Evolutionary conservation across 53 echinoderm and acorn worm species (phyloP), one percentile per base, ranked within the genome.

Genomic region (Paracentrotus lividus): DNA sequence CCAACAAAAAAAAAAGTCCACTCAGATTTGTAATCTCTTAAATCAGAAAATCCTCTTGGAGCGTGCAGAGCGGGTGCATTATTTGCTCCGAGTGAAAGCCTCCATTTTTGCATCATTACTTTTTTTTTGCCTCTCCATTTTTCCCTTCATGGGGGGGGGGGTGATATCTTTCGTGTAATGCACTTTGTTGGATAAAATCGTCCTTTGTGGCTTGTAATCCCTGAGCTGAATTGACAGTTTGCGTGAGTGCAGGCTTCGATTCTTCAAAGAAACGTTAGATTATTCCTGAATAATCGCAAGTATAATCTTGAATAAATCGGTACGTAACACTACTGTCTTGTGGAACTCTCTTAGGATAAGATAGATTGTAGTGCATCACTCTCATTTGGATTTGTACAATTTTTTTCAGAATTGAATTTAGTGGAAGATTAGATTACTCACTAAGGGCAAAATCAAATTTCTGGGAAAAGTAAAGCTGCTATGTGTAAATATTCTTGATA

Each of bases 1-100:
- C 47, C 44, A 21, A 33, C 5, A 16, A 5, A 65, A 72, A 42
- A 44, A 81, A 89, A 89, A 61, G 45, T 75, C 68, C 72, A 90
- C 75, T 72, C 75, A 90, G 90, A 89, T 89, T 89, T 89, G 89
- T 90, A 90, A 90, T 90, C 90, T 90, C 90, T 72, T 90, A 90
- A 90, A 90, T 90, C 90, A 90, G 90, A 69, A 90, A 90, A 90
- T 90, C 72, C 90, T 49, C 52, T 90, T 72, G 72, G 33, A 90
- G 72, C 72, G 90, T 89, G 89, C 89, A 43, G 55, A 57, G 43
- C 45, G 44, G 64, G 60, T 65, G 89, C 61, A 86, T 86, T 86
- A 55, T 86, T 53, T 56, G 86, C 86, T 86, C 18, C 4, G 89
- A 64, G 15, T 65, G 47, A 89, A 42, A 64, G 89, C 64, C 44